Percentiles rank a stretch among this genome's conserved stretches.
These are phyloP conservation scores for Rhynchonema sp. DNA, from an alignment of 2,888 invertebrate genomes.

Conservation along the genomic window DNA sequence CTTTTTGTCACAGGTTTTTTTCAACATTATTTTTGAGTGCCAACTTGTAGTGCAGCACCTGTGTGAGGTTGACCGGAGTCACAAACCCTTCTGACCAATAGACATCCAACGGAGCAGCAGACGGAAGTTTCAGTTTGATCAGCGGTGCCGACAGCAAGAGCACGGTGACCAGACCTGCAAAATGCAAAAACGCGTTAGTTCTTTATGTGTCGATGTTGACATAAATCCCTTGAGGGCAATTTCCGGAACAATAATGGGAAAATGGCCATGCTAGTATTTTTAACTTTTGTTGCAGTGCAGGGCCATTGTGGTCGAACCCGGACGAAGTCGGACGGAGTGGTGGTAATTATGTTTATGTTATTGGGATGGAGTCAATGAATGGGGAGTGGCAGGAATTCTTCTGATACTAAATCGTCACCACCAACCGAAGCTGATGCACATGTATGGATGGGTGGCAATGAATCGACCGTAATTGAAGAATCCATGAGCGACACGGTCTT, in stretches of 20 bases:
- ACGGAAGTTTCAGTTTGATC: constrained; percentile 10
- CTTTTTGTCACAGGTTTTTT: not conserved
- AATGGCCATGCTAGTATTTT: too few relatives aligned
- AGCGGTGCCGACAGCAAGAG: not conserved
- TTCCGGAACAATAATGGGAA: too few relatives aligned
- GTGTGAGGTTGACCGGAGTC: too few relatives aligned
- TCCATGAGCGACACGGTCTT: constrained; percentile 33
- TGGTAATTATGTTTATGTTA: too few relatives aligned
- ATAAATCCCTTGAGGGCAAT: too few relatives aligned
- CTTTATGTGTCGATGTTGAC: too few relatives aligned
- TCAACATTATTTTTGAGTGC: not conserved
- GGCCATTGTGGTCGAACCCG: too few relatives aligned
- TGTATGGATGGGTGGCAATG: constrained; percentile 71
- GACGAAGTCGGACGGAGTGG: too few relatives aligned
- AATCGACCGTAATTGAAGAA: constrained; percentile 84
- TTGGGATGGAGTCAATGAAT: too few relatives aligned
- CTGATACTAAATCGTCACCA: not conserved
- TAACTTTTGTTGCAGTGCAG: too few relatives aligned
- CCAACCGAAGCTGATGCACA: not conserved
- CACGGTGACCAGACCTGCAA: not conserved
- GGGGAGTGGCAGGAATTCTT: not conserved
- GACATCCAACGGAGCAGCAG: constrained; percentile 10
- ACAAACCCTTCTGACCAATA: not conserved
- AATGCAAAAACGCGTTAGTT: too few relatives aligned
- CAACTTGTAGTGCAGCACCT: too few relatives aligned